A percentile compares a stretch with the other conserved stretches of the same genome.
These are phyloP conservation scores for Ianthella basta DNA, from an alignment of 37 sponge, comb jelly and placozoan genomes.

Conservation along the genomic window DNA sequence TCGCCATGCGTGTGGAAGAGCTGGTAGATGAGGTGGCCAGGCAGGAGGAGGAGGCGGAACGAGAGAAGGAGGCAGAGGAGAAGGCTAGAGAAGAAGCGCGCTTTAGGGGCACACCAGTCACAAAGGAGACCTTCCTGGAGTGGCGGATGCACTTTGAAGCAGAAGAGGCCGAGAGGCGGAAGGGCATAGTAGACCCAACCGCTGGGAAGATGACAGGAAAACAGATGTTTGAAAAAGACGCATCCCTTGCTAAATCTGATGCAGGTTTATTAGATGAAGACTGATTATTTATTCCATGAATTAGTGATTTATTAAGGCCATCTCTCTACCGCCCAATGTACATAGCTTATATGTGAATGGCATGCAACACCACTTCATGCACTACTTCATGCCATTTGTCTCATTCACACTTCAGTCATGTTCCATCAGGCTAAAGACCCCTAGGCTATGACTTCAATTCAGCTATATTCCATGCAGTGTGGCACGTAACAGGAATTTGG, in stretches of 20 bases:
- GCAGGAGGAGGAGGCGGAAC: constrained; percentile 30
- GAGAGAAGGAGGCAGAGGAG: constrained; percentile 53
- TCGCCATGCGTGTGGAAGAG: constrained; percentile 62
- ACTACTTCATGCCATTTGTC: too few species aligned
- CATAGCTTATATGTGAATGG: too few species aligned
- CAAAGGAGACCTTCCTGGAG: constrained; percentile 70
- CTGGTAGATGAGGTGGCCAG: constrained; percentile 30
- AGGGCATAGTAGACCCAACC: neutral
- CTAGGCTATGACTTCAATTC: too few species aligned
- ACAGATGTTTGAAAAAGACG: constrained; percentile 87
- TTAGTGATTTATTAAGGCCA: neutral
- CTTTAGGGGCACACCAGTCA: constrained; percentile 75
- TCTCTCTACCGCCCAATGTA: too few species aligned
- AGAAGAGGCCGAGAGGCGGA: constrained; percentile 47
- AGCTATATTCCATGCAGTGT: too few species aligned
- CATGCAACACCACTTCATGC: too few species aligned
- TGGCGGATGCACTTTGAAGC: constrained; percentile 76
- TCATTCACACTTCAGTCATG: too few species aligned
- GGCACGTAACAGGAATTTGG: too few species aligned
- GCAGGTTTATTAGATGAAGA: constrained; percentile 42
- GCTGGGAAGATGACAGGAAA: constrained; percentile 51
- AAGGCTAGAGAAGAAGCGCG: constrained; percentile 59
- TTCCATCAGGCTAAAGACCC: too few species aligned
- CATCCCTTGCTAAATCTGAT: constrained; percentile 82
- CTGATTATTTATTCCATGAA: constrained; percentile 4